Base-by-base conservation (phyloP, 2,888 invertebrate species). In the Carpatolechia fugitivella region DNA sequence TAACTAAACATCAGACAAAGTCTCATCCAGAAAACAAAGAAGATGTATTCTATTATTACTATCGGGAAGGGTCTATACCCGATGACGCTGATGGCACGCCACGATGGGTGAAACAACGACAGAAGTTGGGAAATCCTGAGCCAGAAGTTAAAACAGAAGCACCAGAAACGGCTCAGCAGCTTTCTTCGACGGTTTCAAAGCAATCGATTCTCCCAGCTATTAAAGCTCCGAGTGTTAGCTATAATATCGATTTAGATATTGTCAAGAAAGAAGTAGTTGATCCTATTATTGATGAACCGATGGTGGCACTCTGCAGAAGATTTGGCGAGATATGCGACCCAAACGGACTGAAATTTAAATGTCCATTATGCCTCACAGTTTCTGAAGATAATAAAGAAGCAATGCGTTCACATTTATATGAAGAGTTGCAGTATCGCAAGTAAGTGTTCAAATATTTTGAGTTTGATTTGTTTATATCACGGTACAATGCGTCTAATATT, bases 371-470 rank as follows among this genome's bases (percentile, higher is more conserved):
- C 63, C 83, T 82, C 18, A 80, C 85, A 18, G 92, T 92, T 60
- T 89, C 85, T 36, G 92, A 93, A 0, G 92, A 91, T 51, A 88
- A 85, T 20, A 85, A 87, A 18, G 88, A 91, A 4, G 91, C 92
- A n/a, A 92, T 95, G 85, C 90, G 91, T 52, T 91, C 91, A 35
- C 95, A 95, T 80, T 76, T 95, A 52, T 94, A 90, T 65, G 92
- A 93, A 66, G 95, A 95, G 67, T 80, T 94, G 24, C 91, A 92
- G 49, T 93, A 94, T 66, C 90, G 92, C 63, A 93, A 92, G 94
- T 94, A 68, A 85, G 87, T 82, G 60, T 10, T 24, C 24, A 24
- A 24, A 24, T 24, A 24, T 24, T 24, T 8, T 33, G 33, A 6
- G n/a, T 11, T 3, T n/a, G 11, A 33, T 33, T 33, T 11, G 11